Conservation (phyloP, 2,888 invertebrate genomes). For the Rugalucina vietnamica region DNA sequence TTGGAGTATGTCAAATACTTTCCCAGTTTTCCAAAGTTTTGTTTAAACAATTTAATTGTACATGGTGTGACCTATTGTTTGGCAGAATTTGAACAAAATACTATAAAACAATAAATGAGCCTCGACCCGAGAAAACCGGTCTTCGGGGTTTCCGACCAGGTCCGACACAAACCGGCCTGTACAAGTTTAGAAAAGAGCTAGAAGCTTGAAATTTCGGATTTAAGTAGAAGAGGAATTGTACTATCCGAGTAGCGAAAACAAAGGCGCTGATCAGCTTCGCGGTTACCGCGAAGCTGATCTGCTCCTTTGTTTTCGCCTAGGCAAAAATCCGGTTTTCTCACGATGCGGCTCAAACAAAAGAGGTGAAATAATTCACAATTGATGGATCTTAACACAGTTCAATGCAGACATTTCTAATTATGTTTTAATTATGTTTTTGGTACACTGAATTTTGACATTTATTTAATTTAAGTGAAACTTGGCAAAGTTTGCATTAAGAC, state of each 20-base stretch:
- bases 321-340: no score
- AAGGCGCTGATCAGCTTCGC: no score
- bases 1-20: background rate
- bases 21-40: background rate
- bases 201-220: no score
- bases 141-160: no score
- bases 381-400: slow-evolving; percentile 7
- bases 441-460: slow-evolving; percentile 11
- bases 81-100: background rate
- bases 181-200: no score
- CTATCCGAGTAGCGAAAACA: no score
- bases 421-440: slow-evolving; percentile 12
- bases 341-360: no score
- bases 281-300: no score
- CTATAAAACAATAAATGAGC: slow-evolving; percentile 15
- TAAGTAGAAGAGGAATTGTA: no score
- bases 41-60: background rate
- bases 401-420: slow-evolving; percentile 14
- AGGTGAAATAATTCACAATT: background rate
- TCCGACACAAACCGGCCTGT: no score
- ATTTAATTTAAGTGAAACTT: background rate
- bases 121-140: no score
- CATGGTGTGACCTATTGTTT: background rate
- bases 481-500: background rate
- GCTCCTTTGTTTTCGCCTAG: no score